Evolutionary conservation across 2,113 vertebrate genomes (phyloP).

Genomic region (Mastomys natalensis): DNA sequence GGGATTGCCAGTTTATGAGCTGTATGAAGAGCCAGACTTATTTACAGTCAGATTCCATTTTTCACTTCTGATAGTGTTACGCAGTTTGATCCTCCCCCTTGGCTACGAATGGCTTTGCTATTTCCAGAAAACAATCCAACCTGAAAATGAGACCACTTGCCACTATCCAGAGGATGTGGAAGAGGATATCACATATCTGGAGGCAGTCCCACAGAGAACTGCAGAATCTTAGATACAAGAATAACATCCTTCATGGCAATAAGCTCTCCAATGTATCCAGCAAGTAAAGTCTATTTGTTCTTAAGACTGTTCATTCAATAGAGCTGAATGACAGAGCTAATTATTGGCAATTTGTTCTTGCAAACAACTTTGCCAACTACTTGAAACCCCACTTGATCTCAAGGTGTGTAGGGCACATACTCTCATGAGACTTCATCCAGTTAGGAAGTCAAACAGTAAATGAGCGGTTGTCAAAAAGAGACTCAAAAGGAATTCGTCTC

Average conservation of each 20-base stretch:
- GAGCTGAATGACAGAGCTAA: neutral
- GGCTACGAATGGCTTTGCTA: slow-evolving; percentile 27
- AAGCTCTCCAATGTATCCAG: neutral
- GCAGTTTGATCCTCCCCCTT: slow-evolving; percentile 34
- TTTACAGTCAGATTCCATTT: slow-evolving; percentile 50
- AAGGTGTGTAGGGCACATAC: neutral
- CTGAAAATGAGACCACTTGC: slow-evolving; percentile 4
- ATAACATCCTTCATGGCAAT: neutral
- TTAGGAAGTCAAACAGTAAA: slow-evolving; percentile 39
- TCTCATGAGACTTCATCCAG: neutral
- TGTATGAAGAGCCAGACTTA: slow-evolving; percentile 60
- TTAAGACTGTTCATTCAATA: neutral
- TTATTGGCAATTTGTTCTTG: neutral
- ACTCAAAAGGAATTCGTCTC: neutral
- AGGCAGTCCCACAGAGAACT: neutral
- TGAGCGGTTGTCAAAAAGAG: neutral
- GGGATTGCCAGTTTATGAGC: slow-evolving; percentile 56
- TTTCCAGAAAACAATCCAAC: slow-evolving; percentile 62
- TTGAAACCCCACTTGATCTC: neutral
- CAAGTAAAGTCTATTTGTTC: neutral
- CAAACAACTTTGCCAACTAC: neutral
- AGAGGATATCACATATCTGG: neutral
- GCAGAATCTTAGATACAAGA: slow-evolving; percentile 26
- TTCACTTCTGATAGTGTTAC: slow-evolving; percentile 20
- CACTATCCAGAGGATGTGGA: neutral